Conservation (phyloP, 2,113 vertebrate species). For the Lophura nycthemera region DNA sequence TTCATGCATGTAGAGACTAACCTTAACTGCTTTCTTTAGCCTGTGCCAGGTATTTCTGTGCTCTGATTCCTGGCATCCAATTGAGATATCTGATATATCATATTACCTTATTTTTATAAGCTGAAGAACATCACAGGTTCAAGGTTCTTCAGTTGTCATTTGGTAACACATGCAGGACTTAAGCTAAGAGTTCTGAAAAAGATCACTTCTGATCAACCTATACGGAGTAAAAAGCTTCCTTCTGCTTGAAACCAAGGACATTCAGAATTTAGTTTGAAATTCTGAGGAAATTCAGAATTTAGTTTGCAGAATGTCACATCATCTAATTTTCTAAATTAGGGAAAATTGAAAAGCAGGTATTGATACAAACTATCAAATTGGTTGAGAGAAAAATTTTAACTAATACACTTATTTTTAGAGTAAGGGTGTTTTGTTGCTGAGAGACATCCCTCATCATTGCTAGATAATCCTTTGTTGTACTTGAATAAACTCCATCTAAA, state of each 20-base stretch:
- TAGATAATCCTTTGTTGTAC: neutral
- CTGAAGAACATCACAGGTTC: neutral
- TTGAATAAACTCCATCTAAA: neutral
- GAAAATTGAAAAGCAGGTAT: neutral
- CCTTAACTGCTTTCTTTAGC: neutral
- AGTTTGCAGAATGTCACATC: neutral
- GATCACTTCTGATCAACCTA: neutral
- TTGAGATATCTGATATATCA: neutral
- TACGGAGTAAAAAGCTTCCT: neutral
- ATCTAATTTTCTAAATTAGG: neutral
- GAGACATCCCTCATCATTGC: neutral
- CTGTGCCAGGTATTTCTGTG: neutral
- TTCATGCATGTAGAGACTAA: neutral
- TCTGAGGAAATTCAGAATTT: neutral
- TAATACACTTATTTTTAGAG: neutral
- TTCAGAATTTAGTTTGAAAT: neutral
- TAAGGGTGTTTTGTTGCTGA: neutral
- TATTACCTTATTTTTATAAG: neutral
- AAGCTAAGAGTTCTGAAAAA: neutral
- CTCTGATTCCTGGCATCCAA: neutral
- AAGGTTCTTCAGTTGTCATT: neutral
- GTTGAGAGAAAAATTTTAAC: neutral
- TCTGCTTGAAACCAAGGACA: neutral
- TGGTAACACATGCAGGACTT: neutral
- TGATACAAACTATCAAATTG: neutral